Evolutionary conservation across 2,888 invertebrate species (phyloP).

Genomic region (Eupithecia tripunctaria): DNA sequence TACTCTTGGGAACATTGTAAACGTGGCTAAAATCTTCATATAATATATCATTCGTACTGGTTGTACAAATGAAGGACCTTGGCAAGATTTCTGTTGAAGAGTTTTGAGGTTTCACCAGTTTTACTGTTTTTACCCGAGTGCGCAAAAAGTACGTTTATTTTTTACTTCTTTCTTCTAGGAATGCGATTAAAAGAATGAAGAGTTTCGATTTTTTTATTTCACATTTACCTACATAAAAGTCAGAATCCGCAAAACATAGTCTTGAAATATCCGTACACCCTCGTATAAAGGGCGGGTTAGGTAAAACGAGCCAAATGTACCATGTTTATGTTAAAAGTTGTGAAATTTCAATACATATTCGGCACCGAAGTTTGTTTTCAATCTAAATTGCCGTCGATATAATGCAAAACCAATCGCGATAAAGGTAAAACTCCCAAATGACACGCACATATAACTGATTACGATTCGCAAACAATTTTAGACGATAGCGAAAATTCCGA

Average conservation of each 20-base stretch:
- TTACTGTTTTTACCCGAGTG: background rate
- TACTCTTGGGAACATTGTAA: constrained; percentile 19
- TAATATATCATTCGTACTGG: background rate
- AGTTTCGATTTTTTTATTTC: background rate
- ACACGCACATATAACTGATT: constrained; percentile 56
- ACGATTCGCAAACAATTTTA: constrained; percentile 53
- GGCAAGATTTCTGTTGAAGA: background rate
- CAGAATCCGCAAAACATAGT: background rate
- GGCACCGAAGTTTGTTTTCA: constrained; percentile 61
- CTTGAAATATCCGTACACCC: background rate
- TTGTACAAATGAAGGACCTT: background rate
- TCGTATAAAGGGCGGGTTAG: constrained; percentile 47
- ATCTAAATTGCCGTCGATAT: constrained; percentile 61
- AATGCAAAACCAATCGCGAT: constrained; percentile 65
- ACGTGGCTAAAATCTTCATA: background rate
- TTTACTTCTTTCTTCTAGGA: background rate
- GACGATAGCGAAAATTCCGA: constrained; percentile 42
- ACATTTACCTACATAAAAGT: background rate
- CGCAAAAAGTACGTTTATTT: background rate
- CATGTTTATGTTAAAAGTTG: constrained; percentile 68
- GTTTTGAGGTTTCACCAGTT: background rate
- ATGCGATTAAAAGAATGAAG: background rate
- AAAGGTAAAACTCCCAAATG: constrained; percentile 59
- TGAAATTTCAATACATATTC: constrained; percentile 55
- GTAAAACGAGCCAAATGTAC: constrained; percentile 55